Percentiles rank a stretch among this genome's conserved stretches.
Evolutionary conservation across 1,140 invertebrate genomes (phyloP).

Genomic region (Solenopsis invicta): DNA sequence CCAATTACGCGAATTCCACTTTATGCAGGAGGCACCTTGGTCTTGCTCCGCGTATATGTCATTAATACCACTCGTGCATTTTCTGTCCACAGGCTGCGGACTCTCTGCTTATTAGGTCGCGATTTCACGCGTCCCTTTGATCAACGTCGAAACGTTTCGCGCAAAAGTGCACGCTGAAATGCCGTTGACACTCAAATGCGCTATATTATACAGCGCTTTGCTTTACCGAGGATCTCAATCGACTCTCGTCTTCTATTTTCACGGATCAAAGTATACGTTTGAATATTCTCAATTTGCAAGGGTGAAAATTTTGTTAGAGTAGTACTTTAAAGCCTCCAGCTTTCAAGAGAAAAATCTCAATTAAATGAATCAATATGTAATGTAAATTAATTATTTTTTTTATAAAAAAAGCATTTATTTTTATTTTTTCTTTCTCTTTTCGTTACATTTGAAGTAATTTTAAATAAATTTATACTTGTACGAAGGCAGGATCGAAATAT

Average conservation of each 20-base stretch:
- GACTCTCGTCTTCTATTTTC: slow-evolving; percentile 12
- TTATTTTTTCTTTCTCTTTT: background rate
- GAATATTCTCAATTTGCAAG: slow-evolving; percentile 1
- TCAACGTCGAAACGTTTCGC: slow-evolving; percentile 42
- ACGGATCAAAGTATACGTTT: slow-evolving; percentile 12
- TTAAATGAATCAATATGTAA: background rate
- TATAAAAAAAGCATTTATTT: background rate
- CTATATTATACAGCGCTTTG: slow-evolving; percentile 44
- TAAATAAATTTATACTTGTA: background rate
- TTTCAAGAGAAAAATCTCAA: background rate
- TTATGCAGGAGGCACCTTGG: slow-evolving; percentile 48
- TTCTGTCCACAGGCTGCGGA: slow-evolving; percentile 26
- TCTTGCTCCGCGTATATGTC: slow-evolving; percentile 25
- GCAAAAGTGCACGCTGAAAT: slow-evolving; percentile 53
- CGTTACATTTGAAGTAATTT: background rate
- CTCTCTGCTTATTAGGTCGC: slow-evolving; percentile 65
- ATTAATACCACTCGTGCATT: slow-evolving; percentile 55
- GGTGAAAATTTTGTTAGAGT: background rate
- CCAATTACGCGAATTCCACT: slow-evolving; percentile 66
- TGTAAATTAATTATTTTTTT: slow-evolving; percentile 9
- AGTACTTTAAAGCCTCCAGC: background rate
- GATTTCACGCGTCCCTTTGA: slow-evolving; percentile 64
- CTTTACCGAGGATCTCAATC: slow-evolving; percentile 17
- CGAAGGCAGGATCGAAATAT: background rate
- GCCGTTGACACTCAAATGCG: slow-evolving; percentile 27